These are phyloP conservation scores for Malurus elegans DNA, from an alignment of 2,113 vertebrate species.

Conservation along the genomic window DNA sequence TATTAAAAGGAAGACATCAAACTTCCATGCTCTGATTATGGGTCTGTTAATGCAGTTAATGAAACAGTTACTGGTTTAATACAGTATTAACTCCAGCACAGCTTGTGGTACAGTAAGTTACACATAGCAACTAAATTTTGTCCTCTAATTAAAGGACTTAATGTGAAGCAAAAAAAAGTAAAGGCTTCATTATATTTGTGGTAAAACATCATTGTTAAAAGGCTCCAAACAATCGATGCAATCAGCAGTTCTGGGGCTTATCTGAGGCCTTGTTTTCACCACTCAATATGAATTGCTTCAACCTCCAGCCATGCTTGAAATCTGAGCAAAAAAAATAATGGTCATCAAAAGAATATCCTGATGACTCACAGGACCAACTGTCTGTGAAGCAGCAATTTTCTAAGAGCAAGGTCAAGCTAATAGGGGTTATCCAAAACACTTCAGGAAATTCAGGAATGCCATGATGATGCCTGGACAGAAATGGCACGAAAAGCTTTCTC, in stretches of 20 bases:
- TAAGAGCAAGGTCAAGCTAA: not conserved
- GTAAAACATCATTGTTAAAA: conserved; percentile 12
- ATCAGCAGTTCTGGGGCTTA: not conserved
- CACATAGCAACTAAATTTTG: not conserved
- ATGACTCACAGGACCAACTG: not conserved
- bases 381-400: not conserved
- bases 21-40: not conserved
- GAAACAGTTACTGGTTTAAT: not conserved
- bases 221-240: conserved; percentile 18
- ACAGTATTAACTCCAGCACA: not conserved
- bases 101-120: not conserved
- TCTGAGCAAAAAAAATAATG: not conserved
- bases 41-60: not conserved
- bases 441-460: not conserved
- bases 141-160: conserved; percentile 31
- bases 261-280: not conserved
- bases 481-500: not conserved
- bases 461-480: not conserved
- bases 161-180: not conserved
- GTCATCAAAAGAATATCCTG: not conserved
- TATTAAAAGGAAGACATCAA: not conserved
- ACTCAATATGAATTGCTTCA: not conserved
- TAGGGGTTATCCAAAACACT: fast-evolving
- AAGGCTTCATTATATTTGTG: not conserved
- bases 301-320: not conserved